Evolutionary conservation across 1,140 invertebrate genomes (phyloP), one percentile per base, ranked within the genome.

Genomic region (Lepidurus packardi): DNA sequence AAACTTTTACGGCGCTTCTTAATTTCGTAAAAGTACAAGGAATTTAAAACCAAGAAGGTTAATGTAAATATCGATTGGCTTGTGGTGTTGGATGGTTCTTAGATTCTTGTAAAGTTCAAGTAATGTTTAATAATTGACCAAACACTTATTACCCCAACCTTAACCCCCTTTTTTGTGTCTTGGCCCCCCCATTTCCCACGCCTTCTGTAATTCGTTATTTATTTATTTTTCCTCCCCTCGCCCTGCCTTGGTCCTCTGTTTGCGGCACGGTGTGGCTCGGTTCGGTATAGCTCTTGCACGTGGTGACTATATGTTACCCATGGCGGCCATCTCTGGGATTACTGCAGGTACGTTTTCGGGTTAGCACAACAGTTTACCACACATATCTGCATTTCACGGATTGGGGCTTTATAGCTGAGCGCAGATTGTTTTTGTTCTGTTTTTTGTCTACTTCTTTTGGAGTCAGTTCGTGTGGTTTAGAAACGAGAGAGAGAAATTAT

Each of bases 281-380:
- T 45, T 11, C 75, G 75, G 24, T 47, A 76, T 65, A 77, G 76
- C 76, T 77, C 65, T 77, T 41, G 41, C 76, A 65, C 76, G 65
- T 45, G 76, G 76, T 53, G 76, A 77, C 76, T 45, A 53, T 65
- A 77, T 77, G 45, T 45, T 77, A 77, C 76, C 76, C 44, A 65
- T 77, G 76, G 65, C 76, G 41, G 76, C 76, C 41, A 53, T 65
- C 45, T 24, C 43, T 16, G 76, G 78, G 53, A 65, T 65, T 65
- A 65, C 53, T 65, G 53, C 53, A 65, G 53, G 53, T 65, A 65
- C 53, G 53, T 65, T 65, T 65, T 65, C 1, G 16, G 53, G 53
- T 65, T 65, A 21, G 53, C 53, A 65, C 34, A 34, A 34, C 34
- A 34, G 34, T 13, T 65, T 65, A 65, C 53, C 21, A 21, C 6